Evolutionary conservation across 2,113 vertebrate species (phyloP).

Genomic region (Hippocampus abdominalis): DNA sequence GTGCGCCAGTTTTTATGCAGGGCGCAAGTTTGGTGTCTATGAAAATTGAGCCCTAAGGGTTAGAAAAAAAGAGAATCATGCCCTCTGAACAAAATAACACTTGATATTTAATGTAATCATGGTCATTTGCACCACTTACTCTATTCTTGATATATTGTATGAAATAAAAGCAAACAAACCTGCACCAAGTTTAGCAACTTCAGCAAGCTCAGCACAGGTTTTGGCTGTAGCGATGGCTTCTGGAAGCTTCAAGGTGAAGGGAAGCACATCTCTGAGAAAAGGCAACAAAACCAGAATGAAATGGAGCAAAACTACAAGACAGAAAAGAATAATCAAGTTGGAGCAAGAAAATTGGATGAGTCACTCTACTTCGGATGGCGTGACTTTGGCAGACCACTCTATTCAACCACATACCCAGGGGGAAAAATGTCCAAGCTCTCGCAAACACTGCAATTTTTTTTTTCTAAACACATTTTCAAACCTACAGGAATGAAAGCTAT

Average conservation of each 20-base stretch:
- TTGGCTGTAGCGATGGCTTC: conserved; percentile 80
- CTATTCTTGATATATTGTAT: neutral
- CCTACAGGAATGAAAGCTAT: neutral
- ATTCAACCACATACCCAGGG: conserved; percentile 5
- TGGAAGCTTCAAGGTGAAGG: conserved; percentile 88
- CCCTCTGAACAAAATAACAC: no score
- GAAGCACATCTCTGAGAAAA: conserved; percentile 84
- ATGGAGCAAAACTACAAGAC: neutral
- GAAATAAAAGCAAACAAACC: conserved; percentile 46
- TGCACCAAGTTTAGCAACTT: conserved; percentile 82
- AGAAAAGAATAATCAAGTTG: neutral
- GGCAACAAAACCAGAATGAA: conserved; percentile 1
- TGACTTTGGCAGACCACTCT: neutral
- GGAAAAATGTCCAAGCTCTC: neutral
- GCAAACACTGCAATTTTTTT: neutral
- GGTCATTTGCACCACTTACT: neutral
- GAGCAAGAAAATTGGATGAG: conserved; percentile 13
- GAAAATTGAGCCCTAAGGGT: no score
- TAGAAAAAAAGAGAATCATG: neutral
- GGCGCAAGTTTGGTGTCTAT: no score
- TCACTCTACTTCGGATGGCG: conserved; percentile 12
- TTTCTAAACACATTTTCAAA: neutral
- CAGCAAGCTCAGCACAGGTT: conserved; percentile 81
- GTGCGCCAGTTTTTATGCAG: no score
- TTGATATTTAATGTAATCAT: no score